Conservation (phyloP, 2,113 vertebrate species). For the Lamprologus speciosus region DNA sequence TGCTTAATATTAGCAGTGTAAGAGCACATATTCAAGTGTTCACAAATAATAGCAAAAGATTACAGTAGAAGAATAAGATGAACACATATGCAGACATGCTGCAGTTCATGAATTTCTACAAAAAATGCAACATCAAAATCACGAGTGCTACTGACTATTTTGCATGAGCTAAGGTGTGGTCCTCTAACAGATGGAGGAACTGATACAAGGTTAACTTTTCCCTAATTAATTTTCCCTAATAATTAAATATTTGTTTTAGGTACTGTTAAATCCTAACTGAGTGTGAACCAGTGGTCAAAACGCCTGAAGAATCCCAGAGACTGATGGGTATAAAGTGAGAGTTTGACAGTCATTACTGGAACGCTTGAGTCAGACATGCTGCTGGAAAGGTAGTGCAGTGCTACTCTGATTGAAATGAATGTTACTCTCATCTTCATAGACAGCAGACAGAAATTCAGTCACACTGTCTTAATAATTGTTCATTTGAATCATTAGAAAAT, state of each 20-base stretch:
- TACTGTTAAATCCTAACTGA: not conserved
- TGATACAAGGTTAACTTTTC: not conserved
- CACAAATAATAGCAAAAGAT: fast-evolving
- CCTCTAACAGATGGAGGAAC: not conserved
- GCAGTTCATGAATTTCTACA: not conserved
- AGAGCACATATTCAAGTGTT: fast-evolving
- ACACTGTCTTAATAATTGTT: not conserved
- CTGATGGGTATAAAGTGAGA: not conserved
- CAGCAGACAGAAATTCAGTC: not conserved
- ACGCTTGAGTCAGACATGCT: fast-evolving
- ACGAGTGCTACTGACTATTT: fast-evolving
- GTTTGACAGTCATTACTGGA: not conserved
- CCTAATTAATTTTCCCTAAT: fast-evolving
- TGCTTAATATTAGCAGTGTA: not conserved
- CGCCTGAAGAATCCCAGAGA: not conserved
- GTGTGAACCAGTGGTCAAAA: not conserved
- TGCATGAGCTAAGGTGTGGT: not conserved
- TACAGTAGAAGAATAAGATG: not conserved
- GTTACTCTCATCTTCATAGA: not conserved
- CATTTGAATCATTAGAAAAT: not conserved
- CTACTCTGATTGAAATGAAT: not conserved
- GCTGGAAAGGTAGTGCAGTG: not conserved
- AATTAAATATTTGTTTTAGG: not conserved
- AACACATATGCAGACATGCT: not conserved
- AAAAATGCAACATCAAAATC: not conserved